Base-by-base conservation (phyloP, 37 sponge, comb jelly and placozoan genomes). In the Spongilla lacustris region DNA sequence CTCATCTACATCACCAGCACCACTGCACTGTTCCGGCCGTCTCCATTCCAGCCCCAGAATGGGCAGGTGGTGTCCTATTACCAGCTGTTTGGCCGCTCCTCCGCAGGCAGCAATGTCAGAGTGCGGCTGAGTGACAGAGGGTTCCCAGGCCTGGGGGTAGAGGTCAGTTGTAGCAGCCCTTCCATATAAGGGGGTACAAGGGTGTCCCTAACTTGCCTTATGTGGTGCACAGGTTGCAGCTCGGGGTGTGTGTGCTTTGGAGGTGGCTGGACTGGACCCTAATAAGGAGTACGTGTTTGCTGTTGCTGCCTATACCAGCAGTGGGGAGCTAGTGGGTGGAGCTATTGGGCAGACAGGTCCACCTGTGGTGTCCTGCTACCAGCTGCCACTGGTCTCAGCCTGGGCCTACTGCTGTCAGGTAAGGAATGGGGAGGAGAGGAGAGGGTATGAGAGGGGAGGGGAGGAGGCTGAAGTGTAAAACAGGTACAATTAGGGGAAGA, bases 251-350 rank as follows among this genome's bases (percentile, higher is more conserved):
- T 88, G 92, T 58, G 33, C 35, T 33, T 79, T 97, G 75, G 33
- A 32, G 2, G 96, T 93, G 10, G 41, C 71, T 3, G 92, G 86
- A 19, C 86, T 97, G 24, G 34, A 87, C 27, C 79, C 94, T 5
- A 84, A 95, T 70, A 89, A 89, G 77, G 77, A 66, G 33, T 97
- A 97, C 76, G 83, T 91, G 79, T 97, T 97, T 91, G 96, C 98
- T 27, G 88, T 97, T 48, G 98, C 91, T 22, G 94, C 85, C 24
- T 94, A 94, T 49, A 76, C 66, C 24, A 1, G 22, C 31, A 69
- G 76, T 76, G 94, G 94, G 48, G 76, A 84, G 81, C 81, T 95
- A 29, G 69, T 97, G 12, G 96, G 92, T 4, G 88, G 79, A 23
- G 72, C 58, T 46, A 95, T 97, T 73, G 98, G 98, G 17, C 41